Evolutionary conservation across 2,888 invertebrate genomes (phyloP).

Genomic region (Drosophila cognata): DNA sequence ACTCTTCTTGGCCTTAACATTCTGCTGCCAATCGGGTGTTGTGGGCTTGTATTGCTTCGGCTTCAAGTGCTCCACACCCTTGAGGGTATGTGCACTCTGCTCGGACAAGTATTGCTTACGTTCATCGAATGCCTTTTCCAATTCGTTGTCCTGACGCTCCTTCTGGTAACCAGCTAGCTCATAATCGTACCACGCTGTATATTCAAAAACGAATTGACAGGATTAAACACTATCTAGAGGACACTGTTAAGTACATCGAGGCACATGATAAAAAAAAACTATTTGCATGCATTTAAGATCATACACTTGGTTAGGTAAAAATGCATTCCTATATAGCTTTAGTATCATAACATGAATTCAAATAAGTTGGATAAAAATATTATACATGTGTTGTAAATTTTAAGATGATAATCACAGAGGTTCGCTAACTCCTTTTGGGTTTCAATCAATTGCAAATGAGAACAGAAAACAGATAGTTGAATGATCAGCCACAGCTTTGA

Average conservation of each 20-base stretch:
- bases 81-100: conserved; percentile 87
- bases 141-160: conserved; percentile 91
- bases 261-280: conserved; percentile 23
- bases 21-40: conserved; percentile 94
- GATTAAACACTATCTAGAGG: conserved; percentile 23
- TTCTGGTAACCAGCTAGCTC: conserved; percentile 94
- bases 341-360: conserved; percentile 49
- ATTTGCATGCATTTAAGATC: conserved; percentile 32
- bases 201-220: conserved; percentile 53
- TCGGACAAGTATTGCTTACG: conserved; percentile 90
- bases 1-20: conserved; percentile 92
- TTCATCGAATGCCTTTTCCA: conserved; percentile 95
- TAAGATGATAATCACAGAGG: conserved; percentile 50
- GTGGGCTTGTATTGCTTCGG: conserved; percentile 89
- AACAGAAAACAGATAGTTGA: conserved; percentile 51
- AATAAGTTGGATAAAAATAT: conserved; percentile 24
- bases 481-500: conserved; percentile 64
- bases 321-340: conserved; percentile 50
- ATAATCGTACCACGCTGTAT: conserved; percentile 95
- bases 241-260: conserved; percentile 5
- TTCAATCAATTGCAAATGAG: conserved; percentile 32
- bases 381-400: conserved; percentile 22
- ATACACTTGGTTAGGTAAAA: conserved; percentile 28
- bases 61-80: conserved; percentile 87
- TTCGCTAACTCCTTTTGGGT: conserved; percentile 52